Evolutionary conservation across 2,113 vertebrate genomes (phyloP), one percentile per base, ranked within the genome.

Genomic region (Caloenas nicobarica): DNA sequence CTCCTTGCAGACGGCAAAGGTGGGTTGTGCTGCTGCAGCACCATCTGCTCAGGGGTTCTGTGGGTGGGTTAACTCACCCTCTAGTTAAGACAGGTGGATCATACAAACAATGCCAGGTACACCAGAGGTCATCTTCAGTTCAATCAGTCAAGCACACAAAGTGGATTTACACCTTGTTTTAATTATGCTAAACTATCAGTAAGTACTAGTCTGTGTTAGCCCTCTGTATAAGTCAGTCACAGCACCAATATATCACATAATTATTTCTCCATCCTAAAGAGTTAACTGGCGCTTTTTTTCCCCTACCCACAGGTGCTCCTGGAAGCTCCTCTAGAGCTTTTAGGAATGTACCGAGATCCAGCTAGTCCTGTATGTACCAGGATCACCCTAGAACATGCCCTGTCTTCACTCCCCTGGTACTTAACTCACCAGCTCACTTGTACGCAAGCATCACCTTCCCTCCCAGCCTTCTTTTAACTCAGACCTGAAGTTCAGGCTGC

Each of bases 221-320:
- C 33, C 25, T 29, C 36, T 23, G 26, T 25, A 25, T 44, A 57
- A 57, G 29, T 24, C 18, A 57, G 29, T 24, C 18, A 21, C 60
- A 23, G 19, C 2, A 3, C 10, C 28, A 61, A 29, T 4, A 24
- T 4, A 12, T 0, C 24, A 8, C 17, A 15, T 0, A 46, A 8
- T 13, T 23, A 40, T 21, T 66, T 13, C 33, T 21, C 33, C 9
- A 46, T 14, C 34, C 61, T 53, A 1, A 83, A 61, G 28, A 46
- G 3, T 34, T 53, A 48, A 8, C 9, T 48, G 7, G 8, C 8
- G 18, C 44, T 72, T 23, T n/a, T 68, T 19, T 10, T 10, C 11
- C 33, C 25, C 38, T 28, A 19, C 42, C 22, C 7, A 18, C 12
- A 51, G n/a, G 21, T 40, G 7, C 5, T 36, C n/a, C 54, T 53